A percentile compares a stretch with the other conserved stretches of the same genome.
These are phyloP conservation scores for Caenorhabditis sinica DNA, from an alignment of 2,888 invertebrate species.

Conservation along the genomic window DNA sequence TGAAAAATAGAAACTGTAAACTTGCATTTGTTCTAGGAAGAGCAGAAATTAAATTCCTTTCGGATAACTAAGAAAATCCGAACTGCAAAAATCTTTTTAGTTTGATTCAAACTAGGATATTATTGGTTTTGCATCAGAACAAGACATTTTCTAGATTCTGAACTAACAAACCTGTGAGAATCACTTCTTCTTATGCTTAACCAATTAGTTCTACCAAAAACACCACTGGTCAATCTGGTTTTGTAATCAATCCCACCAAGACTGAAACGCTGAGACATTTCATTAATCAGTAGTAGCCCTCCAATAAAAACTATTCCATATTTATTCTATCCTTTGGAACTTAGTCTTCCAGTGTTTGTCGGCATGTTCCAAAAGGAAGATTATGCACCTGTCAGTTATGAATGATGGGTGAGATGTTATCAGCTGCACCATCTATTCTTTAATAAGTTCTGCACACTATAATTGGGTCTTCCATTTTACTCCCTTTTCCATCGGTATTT, in stretches of 20 bases:
- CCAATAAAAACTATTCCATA: background rate
- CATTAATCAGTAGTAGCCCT: conserved; percentile 1
- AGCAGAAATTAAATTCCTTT: too few species aligned
- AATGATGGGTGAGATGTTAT: conserved; percentile 1
- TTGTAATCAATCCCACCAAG: conserved; percentile 2
- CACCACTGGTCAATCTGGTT: conserved; percentile 18
- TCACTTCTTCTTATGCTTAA: background rate
- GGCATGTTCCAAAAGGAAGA: conserved; percentile 1
- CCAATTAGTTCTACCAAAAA: conserved; percentile 6
- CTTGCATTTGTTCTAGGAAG: too few species aligned
- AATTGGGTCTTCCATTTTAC: background rate
- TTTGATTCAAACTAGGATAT: too few species aligned
- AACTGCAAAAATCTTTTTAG: too few species aligned
- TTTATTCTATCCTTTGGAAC: background rate
- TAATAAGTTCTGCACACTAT: background rate
- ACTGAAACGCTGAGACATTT: conserved; percentile 1
- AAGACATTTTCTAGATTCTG: background rate
- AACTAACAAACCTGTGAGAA: background rate
- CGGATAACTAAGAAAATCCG: too few species aligned
- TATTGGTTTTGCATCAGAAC: too few species aligned
- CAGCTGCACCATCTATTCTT: background rate
- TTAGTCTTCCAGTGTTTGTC: background rate
- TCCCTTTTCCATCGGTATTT: background rate
- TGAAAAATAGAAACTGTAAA: too few species aligned
- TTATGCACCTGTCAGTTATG: conserved; percentile 27